These are phyloP conservation scores for Leucoptera coffeella DNA, from an alignment of 2,888 invertebrate species.

Conservation along the genomic window DNA sequence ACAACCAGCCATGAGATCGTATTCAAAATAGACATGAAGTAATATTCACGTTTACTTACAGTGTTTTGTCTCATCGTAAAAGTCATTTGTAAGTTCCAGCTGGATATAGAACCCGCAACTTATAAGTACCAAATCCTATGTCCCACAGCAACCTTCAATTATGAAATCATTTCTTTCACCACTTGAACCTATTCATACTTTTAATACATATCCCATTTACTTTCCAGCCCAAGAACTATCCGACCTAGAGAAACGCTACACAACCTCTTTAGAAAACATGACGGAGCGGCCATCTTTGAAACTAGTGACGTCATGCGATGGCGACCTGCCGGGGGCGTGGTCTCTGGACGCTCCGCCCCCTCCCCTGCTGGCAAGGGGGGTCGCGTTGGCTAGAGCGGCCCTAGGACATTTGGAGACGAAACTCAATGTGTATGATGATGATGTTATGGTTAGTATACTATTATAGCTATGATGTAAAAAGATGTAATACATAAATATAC, in stretches of 20 bases:
- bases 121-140: too few relatives aligned
- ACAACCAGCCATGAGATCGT: too few relatives aligned
- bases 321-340: slow-evolving; percentile 57
- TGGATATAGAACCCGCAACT: too few relatives aligned
- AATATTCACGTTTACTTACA: too few relatives aligned
- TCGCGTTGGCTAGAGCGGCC: slow-evolving; percentile 57
- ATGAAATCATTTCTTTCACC: too few relatives aligned
- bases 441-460: slow-evolving; percentile 23
- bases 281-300: slow-evolving; percentile 65
- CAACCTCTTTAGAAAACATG: slow-evolving; percentile 54
- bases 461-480: neutral
- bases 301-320: slow-evolving; percentile 77
- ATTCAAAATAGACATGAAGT: too few relatives aligned
- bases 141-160: too few relatives aligned
- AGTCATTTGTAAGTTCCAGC: too few relatives aligned
- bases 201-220: too few relatives aligned
- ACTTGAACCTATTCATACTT: too few relatives aligned
- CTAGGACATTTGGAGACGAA: slow-evolving; percentile 44
- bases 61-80: too few relatives aligned
- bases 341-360: slow-evolving; percentile 51
- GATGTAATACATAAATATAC: neutral
- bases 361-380: slow-evolving; percentile 57
- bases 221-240: slow-evolving; percentile 62
- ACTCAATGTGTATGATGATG: slow-evolving; percentile 12
- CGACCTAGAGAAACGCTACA: slow-evolving; percentile 66